Conservation (phyloP, 1,140 invertebrate species). For the Pseudobourletiella spinata region DNA sequence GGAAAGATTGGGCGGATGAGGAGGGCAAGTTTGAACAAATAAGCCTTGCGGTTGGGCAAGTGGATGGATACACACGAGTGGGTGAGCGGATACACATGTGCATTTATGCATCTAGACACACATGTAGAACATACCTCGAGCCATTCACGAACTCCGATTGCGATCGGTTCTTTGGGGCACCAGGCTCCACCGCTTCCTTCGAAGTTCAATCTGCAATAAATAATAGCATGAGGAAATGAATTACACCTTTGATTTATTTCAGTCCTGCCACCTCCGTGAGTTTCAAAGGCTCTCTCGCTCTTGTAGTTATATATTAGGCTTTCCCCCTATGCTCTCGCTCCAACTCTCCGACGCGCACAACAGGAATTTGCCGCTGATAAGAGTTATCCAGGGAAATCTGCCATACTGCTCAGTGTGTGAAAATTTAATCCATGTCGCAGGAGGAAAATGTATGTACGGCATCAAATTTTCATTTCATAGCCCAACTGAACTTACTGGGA, state of each 20-base stretch:
- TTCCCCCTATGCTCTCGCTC: not conserved
- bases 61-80: no score
- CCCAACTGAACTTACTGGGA: no score
- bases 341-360: not conserved
- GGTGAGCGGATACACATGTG: no score
- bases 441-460: no score
- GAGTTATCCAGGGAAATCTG: not conserved
- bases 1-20: no score
- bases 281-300: not conserved
- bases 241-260: constrained; percentile 4
- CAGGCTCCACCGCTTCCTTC: constrained; percentile 71
- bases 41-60: no score
- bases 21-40: no score
- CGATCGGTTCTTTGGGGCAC: constrained; percentile 66
- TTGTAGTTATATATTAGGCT: not conserved
- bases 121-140: constrained; percentile 43
- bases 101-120: not conserved
- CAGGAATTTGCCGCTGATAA: not conserved
- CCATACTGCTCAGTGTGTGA: not conserved
- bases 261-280: not conserved
- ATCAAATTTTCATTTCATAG: no score
- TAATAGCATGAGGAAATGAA: constrained; percentile 10
- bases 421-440: not conserved
- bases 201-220: constrained; percentile 54
- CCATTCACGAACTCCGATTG: constrained; percentile 57